phyloP scores from a whole-genome alignment of 2,797 vertebrate species.

The Schizopygopsis malacanthus region DNA sequence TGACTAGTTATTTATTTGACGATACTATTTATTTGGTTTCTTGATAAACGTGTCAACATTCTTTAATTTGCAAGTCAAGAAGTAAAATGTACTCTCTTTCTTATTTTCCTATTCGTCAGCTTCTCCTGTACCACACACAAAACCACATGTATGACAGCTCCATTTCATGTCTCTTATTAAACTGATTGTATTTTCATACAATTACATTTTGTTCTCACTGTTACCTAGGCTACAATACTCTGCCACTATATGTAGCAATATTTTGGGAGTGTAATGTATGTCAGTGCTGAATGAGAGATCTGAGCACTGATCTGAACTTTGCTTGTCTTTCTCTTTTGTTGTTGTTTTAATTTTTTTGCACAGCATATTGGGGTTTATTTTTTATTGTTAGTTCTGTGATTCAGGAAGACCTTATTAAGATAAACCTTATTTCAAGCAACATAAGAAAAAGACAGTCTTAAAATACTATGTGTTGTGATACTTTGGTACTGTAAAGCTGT shows the following conservation, averaged over 20 bases:
- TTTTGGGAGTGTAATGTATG: constrained; percentile 50
- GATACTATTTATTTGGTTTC: constrained; percentile 82
- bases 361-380: constrained; percentile 76
- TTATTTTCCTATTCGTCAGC: constrained; percentile 47
- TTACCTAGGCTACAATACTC: constrained; percentile 61
- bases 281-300: constrained; percentile 67
- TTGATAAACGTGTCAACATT: constrained; percentile 67
- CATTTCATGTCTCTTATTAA: constrained; percentile 57
- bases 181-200: constrained; percentile 63
- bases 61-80: constrained; percentile 71
- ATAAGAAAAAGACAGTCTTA: constrained; percentile 73
- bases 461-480: constrained; percentile 85
- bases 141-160: neutral
- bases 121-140: constrained; percentile 1
- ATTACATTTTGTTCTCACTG: constrained; percentile 56
- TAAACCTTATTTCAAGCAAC: constrained; percentile 61
- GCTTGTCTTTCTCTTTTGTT: constrained; percentile 65
- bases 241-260: constrained; percentile 79
- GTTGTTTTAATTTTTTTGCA: constrained; percentile 74
- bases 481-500: constrained; percentile 79
- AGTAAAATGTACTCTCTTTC: constrained; percentile 54
- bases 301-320: constrained; percentile 79
- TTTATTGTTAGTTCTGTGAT: constrained; percentile 69
- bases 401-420: constrained; percentile 73
- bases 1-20: constrained; percentile 83